Conservation (phyloP, 2,888 invertebrate species). For the Ormyrus labotus region DNA sequence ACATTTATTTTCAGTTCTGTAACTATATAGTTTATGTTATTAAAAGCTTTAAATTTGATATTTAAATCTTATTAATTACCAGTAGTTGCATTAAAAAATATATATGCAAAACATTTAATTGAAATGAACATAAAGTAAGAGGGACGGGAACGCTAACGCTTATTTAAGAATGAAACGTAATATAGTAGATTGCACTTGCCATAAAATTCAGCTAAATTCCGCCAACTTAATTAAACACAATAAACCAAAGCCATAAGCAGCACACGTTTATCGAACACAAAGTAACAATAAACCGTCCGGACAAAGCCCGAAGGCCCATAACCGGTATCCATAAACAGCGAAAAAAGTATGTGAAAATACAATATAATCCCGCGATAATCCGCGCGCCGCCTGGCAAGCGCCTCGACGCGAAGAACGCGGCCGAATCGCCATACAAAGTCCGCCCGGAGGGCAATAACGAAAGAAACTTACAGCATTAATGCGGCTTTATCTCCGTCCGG, state of each 20-base stretch:
- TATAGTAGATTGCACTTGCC: background rate
- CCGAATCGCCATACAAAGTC: slow-evolving; percentile 31
- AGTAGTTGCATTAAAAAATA: no score
- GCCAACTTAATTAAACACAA: background rate
- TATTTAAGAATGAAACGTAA: background rate
- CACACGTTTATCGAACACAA: background rate
- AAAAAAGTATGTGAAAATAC: background rate
- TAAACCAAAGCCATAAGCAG: background rate
- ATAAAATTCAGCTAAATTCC: background rate
- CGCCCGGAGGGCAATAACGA: slow-evolving; percentile 37
- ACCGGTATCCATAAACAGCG: slow-evolving; percentile 1
- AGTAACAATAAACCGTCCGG: background rate
- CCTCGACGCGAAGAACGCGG: background rate
- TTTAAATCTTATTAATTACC: no score
- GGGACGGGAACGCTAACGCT: no score
- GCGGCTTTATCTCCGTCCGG: slow-evolving; percentile 20
- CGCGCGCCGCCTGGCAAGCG: background rate
- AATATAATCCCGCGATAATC: background rate
- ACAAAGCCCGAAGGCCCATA: background rate
- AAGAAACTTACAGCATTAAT: slow-evolving; percentile 43
- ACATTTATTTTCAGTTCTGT: no score
- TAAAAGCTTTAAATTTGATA: no score
- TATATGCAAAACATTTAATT: no score
- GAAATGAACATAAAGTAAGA: no score
- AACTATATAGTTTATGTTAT: no score